Evolutionary conservation across 2,113 vertebrate species (phyloP).

Genomic region (Apteryx owenii): DNA sequence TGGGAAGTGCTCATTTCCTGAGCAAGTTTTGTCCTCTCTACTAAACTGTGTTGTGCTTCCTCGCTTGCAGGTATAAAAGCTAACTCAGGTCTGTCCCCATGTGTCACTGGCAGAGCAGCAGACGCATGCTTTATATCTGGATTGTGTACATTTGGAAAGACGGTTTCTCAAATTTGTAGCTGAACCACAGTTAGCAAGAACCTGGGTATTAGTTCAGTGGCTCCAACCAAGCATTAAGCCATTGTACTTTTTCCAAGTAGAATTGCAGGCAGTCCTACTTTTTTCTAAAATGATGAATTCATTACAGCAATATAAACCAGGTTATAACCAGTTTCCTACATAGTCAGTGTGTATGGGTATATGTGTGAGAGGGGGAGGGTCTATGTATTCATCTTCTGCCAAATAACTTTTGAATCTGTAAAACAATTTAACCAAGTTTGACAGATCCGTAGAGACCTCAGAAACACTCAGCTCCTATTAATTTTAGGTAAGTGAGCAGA

Average conservation of each 20-base stretch:
- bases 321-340: not conserved
- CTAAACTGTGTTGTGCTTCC: not conserved
- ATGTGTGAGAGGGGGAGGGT: too few species aligned
- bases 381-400: not conserved
- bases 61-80: not conserved
- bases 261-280: not conserved
- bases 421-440: not conserved
- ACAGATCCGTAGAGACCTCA: not conserved
- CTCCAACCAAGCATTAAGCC: not conserved
- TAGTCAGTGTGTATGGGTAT: not conserved
- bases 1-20: not conserved
- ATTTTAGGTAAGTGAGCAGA: not conserved
- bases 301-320: not conserved
- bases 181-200: too few species aligned
- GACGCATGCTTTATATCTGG: not conserved
- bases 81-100: not conserved
- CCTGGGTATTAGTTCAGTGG: not conserved
- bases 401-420: not conserved
- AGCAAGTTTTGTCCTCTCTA: not conserved
- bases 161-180: not conserved
- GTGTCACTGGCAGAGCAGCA: not conserved
- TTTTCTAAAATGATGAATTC: not conserved
- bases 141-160: not conserved
- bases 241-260: not conserved
- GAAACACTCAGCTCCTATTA: not conserved